Evolutionary conservation across 2,113 vertebrate species (phyloP).

Genomic region (Origma solitaria): DNA sequence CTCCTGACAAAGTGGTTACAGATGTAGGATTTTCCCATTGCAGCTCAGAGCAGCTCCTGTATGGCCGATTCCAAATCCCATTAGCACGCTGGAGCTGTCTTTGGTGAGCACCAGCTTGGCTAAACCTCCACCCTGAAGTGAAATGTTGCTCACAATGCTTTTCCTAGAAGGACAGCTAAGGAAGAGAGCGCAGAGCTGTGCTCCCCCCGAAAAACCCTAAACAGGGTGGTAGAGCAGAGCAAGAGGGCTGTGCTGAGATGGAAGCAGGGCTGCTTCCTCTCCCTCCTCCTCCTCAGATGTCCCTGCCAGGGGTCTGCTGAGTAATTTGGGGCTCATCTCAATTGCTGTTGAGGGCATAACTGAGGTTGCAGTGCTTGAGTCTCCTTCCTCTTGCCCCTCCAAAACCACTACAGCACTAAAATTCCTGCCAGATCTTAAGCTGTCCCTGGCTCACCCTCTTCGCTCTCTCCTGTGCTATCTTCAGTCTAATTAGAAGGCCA

Average conservation of each 20-base stretch:
- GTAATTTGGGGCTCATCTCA: not conserved
- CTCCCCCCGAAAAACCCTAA: not conserved
- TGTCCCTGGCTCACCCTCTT: not conserved
- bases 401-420: not conserved
- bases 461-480: slow-evolving; percentile 5
- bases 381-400: not conserved
- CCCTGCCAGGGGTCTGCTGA: not conserved
- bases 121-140: not conserved
- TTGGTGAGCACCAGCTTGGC: not conserved
- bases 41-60: not conserved
- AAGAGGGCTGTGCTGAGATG: not conserved
- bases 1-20: slow-evolving; percentile 4
- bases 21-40: not conserved
- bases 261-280: not conserved
- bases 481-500: slow-evolving; percentile 44
- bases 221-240: not conserved
- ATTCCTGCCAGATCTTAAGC: not conserved
- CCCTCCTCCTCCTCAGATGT: not conserved
- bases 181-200: not conserved
- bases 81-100: not conserved
- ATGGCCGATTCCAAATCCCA: not conserved
- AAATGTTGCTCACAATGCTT: not conserved
- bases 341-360: not conserved
- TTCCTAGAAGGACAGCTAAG: not conserved
- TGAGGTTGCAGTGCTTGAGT: not conserved